phyloP scores from a whole-genome alignment of 1,140 invertebrate genomes.

The Lepidostoma basale region DNA sequence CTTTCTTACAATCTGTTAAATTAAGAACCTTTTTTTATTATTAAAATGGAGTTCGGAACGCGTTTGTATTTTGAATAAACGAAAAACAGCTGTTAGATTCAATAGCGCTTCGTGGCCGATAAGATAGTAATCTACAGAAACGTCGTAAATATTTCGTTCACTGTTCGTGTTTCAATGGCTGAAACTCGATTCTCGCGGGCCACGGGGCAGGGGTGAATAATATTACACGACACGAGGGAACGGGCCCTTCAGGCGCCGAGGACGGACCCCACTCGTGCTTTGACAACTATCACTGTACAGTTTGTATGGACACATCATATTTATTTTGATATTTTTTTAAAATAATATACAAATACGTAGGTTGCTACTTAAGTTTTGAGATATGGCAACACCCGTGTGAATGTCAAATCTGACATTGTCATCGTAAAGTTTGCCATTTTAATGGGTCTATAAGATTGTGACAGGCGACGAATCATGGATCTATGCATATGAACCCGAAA shows the following conservation, averaged over 20 bases:
- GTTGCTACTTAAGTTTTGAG: too few species aligned
- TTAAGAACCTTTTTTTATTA: not conserved
- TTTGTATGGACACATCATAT: too few species aligned
- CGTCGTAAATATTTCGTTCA: conserved; percentile 29
- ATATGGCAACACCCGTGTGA: too few species aligned
- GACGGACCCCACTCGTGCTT: not conserved
- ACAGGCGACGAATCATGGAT: too few species aligned
- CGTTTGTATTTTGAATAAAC: conserved; percentile 10
- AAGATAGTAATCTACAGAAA: conserved; percentile 28
- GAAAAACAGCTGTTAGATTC: conserved; percentile 18
- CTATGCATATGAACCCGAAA: too few species aligned
- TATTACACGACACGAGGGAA: not conserved
- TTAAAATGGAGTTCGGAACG: not conserved
- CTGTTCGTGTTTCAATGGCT: conserved; percentile 4
- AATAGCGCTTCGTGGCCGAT: conserved; percentile 9
- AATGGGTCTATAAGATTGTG: too few species aligned
- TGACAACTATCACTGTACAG: too few species aligned
- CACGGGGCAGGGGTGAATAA: conserved; percentile 19
- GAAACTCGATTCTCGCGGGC: not conserved
- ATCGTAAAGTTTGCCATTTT: too few species aligned
- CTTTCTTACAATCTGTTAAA: conserved; percentile 24
- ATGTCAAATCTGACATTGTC: too few species aligned
- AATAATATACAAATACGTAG: too few species aligned
- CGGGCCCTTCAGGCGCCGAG: not conserved
- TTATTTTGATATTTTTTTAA: too few species aligned